phyloP scores from a whole-genome alignment of 2,113 vertebrate genomes.

The Pseudopodoces humilis region DNA sequence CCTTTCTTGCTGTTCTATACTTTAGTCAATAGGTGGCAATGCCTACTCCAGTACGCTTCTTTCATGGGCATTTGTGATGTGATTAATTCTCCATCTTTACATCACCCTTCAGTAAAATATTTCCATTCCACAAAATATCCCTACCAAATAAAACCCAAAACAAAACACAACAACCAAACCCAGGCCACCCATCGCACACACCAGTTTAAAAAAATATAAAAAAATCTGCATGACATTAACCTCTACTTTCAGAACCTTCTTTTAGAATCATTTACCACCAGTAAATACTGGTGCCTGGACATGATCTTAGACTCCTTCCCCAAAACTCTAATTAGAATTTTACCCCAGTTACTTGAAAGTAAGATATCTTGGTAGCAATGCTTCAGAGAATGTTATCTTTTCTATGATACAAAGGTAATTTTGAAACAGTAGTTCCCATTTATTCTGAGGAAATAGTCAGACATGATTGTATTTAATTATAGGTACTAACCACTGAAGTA shows the following conservation, averaged over 20 bases:
- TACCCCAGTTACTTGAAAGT: not conserved
- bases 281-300: not conserved
- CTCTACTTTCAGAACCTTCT: not conserved
- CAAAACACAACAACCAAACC: not conserved
- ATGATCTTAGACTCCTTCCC: not conserved
- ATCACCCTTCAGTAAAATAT: not conserved
- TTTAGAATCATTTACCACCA: not conserved
- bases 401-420: not conserved
- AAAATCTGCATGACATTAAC: not conserved
- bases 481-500: not conserved
- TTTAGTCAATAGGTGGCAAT: not conserved
- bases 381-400: not conserved
- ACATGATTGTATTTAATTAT: not conserved
- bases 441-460: not conserved
- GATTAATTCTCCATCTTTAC: not conserved
- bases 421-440: not conserved
- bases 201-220: fast-evolving
- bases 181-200: fast-evolving
- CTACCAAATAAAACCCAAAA: fast-evolving
- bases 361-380: not conserved
- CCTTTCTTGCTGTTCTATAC: not conserved
- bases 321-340: not conserved
- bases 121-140: not conserved
- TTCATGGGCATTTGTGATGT: not conserved
- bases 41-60: not conserved